Evolutionary conservation across 30 jellyfish, hydroid and myxozoan species (phyloP).

Genomic region (Aurelia sp.): DNA sequence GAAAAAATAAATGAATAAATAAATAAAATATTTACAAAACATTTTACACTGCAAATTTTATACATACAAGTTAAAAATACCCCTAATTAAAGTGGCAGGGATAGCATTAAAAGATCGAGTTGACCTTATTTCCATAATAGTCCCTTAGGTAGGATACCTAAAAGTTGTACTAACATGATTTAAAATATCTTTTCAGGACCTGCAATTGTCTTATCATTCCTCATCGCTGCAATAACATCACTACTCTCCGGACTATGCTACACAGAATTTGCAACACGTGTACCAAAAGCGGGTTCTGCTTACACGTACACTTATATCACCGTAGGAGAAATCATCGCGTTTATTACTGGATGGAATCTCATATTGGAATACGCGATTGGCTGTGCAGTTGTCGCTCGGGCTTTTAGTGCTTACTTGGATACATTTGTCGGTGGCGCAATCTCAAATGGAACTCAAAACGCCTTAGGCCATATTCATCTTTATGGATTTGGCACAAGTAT

Average conservation of each 20-base stretch:
- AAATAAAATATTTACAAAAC: too few species aligned
- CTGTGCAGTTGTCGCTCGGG: conserved; percentile 93
- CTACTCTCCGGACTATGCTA: conserved; percentile 87
- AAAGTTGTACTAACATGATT: neutral
- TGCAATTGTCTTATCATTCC: conserved; percentile 80
- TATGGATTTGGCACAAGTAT: conserved; percentile 54
- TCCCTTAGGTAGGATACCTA: neutral
- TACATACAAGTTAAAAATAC: too few species aligned
- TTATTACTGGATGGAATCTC: conserved; percentile 94
- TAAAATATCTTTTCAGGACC: conserved; percentile 69
- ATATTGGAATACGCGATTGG: conserved; percentile 89
- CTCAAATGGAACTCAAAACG: conserved; percentile 60
- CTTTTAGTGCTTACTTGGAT: conserved; percentile 72
- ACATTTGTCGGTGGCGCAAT: conserved; percentile 60
- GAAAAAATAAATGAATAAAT: too few species aligned
- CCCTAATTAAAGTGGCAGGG: too few species aligned
- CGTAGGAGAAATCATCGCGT: conserved; percentile 89
- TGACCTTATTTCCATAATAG: too few species aligned
- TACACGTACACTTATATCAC: conserved; percentile 81
- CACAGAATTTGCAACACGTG: conserved; percentile 96
- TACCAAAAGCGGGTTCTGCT: conserved; percentile 96
- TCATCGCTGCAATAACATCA: conserved; percentile 96
- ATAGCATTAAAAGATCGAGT: too few species aligned
- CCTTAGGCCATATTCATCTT: conserved; percentile 66
- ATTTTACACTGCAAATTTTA: too few species aligned